Evolutionary conservation across 2,797 vertebrate species (phyloP), one percentile per base, ranked within the genome.

Genomic region (Stomatorhinus walkeri): DNA sequence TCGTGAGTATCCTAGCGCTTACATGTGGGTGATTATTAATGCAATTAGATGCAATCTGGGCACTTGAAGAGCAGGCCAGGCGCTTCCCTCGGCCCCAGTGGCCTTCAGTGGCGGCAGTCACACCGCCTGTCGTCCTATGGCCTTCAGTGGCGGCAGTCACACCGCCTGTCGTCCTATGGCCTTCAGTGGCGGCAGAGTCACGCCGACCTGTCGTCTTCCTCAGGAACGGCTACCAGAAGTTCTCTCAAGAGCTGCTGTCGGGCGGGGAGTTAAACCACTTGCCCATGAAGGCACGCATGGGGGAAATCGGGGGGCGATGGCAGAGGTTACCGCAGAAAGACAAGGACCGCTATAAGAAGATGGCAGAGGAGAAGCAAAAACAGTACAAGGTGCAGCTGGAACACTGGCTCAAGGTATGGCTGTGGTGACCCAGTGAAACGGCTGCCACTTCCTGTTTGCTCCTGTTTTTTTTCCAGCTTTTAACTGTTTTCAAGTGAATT

Each of bases 171-270:
- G 3, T 7, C 9, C 83, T 22, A 2, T 85, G 22, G 12, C 1
- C 28, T 56, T 56, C 19, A 7, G 54, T 22, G 24, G 49, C 81
- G 16, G 24, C 14, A 85, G 49, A 32, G 28, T 54, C 28, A 43
- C 54, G 12, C 68, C 4, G 0, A 32, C 40, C 68, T 90, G 88
- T 2, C 0, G 3, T 22, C 19, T 76, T 40, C 14, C n/a, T 76
- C 88, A 99, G 98, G 95, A 99, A 99, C 0, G 98, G 98, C 90
- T 99, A 99, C 92, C 98, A 99, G 95, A 99, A 99, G 92, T 99
- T 99, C 94, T 99, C 98, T 91, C 98, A 99, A 94, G 98, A 99
- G 94, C 97, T 99, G 94, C 95, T 99, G 90, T 99, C 98, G 0
- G 98, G 98, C 0, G 98, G 98, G 19, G 98, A 99, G 91, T 95